Evolutionary conservation across 2,113 vertebrate genomes (phyloP).

Genomic region (Serilophus lunatus): DNA sequence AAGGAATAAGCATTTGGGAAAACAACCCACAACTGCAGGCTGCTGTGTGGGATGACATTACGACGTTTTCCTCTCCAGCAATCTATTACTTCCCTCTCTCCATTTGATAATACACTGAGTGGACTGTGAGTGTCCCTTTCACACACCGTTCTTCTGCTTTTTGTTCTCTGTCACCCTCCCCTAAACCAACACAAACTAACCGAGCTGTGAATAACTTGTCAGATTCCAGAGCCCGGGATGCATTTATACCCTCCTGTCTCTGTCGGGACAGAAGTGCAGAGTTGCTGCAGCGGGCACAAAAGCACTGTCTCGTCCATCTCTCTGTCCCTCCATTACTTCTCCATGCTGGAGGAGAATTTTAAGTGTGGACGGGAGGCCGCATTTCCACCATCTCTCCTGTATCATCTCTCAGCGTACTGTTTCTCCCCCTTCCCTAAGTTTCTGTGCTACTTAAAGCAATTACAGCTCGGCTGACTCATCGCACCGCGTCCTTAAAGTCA

Average conservation of each 20-base stretch:
- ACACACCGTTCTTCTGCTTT: not conserved
- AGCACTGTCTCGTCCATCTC: not conserved
- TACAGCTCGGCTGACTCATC: not conserved
- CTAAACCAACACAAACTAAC: not conserved
- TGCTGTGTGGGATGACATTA: not conserved
- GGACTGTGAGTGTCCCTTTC: not conserved
- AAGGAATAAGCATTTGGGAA: not conserved
- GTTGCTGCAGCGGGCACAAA: not conserved
- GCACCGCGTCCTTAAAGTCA: not conserved
- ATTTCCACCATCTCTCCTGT: not conserved
- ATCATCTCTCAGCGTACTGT: not conserved
- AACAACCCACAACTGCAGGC: not conserved
- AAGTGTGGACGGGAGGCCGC: not conserved
- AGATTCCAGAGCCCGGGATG: not conserved
- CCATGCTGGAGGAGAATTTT: not conserved
- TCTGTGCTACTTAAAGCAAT: not conserved
- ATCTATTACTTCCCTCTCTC: not conserved
- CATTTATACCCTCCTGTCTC: not conserved
- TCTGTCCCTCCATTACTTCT: not conserved
- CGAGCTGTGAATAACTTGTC: rapidly evolving
- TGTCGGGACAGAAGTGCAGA: rapidly evolving
- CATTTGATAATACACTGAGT: not conserved
- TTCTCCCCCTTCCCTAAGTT: not conserved
- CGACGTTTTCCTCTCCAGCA: not conserved
- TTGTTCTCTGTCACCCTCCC: not conserved